Base-by-base conservation (phyloP, 2,888 invertebrate species). In the Nemotelus nigrinus region DNA sequence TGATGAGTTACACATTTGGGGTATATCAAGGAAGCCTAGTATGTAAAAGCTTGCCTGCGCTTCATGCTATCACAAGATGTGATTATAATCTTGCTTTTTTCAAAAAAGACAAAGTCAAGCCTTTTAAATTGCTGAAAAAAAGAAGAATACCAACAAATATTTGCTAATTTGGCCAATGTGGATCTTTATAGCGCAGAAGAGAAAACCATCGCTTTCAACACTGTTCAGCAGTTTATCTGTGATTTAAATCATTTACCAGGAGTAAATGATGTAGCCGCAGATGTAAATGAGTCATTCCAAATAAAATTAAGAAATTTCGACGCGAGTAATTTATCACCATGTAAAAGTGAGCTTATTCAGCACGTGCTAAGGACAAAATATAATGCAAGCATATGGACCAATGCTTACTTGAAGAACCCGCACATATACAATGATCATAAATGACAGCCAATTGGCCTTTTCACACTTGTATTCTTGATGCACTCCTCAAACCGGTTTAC, bases 301-400 rank as follows among this genome's bases (percentile, higher is more conserved):
- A 63, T 44, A 41, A 70, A 77, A 78, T 44, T 79, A n/a, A 78
- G 72, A 78, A 81, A 80, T 71, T 79, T 80, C 63, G 81, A 81
- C 77, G 80, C 80, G 25, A 80, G 77, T 63, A 80, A 77, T 78
- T 65, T 79, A 79, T 81, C 81, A 79, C 80, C 81, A 43, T 81
- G 79, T 63, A 77, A 82, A 67, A 60, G 71, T n/a, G 76, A 76
- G 50, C 44, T 79, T 44, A 50, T 77, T 10, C 79, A 77, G 44
- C 78, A 80, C 41, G 48, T 79, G 3, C 45, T 76, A n/a, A 43
- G 79, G 77, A 58, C 74, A 47, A 70, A 68, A 43, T 76, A 76
- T 47, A 74, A 74, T 63, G 55, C 75, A 6, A 65, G 50, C 64
- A 72, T 77, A 25, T 78, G 78, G 78, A 74, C n/a, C 60, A 76